A percentile compares a stretch with the other conserved stretches of the same genome.
These are phyloP conservation scores for Poecilia picta DNA, from an alignment of 2,797 vertebrate genomes.

Conservation along the genomic window DNA sequence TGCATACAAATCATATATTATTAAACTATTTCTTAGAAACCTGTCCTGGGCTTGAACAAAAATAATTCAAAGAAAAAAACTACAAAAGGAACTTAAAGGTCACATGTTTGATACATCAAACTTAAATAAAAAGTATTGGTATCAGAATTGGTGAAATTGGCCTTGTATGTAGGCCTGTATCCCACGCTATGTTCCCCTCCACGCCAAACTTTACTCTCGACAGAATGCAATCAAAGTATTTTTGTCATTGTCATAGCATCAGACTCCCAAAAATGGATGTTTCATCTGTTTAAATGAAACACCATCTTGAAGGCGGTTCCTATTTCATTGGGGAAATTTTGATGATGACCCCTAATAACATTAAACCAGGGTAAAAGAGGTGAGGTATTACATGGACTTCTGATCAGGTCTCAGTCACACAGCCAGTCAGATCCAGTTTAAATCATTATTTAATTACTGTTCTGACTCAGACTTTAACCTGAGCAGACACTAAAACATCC, in stretches of 20 bases:
- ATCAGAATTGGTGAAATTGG: no score
- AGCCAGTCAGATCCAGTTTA: not conserved
- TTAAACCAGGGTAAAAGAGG: not conserved
- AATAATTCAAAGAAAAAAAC: no score
- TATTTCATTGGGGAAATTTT: not conserved
- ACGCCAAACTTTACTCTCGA: not conserved
- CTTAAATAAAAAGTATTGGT: no score
- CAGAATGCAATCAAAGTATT: not conserved
- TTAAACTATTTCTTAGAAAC: no score
- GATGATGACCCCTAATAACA: not conserved
- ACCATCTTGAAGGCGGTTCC: not conserved
- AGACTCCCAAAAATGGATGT: not conserved
- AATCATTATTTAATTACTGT: conserved; percentile 3
- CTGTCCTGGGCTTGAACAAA: no score
- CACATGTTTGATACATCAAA: no score
- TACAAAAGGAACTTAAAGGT: no score
- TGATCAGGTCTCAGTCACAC: not conserved
- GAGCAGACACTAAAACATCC: conserved; percentile 1
- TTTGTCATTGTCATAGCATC: not conserved
- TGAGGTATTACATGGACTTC: not conserved
- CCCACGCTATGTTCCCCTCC: not conserved
- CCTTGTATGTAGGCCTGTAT: no score
- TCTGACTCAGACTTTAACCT: conserved; percentile 6
- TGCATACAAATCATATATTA: no score
- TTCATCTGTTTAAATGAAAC: not conserved